These are phyloP conservation scores for Tenthredo mesomela DNA, from an alignment of 2,888 invertebrate species.

Conservation along the genomic window DNA sequence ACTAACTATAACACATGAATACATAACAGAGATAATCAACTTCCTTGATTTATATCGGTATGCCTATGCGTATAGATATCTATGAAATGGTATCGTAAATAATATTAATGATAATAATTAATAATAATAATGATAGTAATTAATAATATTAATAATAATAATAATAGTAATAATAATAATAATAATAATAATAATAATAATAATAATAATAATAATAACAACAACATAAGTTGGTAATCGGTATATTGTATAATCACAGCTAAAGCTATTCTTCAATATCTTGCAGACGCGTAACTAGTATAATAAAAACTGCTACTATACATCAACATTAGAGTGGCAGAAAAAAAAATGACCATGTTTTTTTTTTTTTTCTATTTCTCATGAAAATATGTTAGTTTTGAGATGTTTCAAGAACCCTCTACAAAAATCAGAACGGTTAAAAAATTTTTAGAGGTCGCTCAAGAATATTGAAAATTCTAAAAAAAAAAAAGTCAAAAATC, in stretches of 20 bases:
- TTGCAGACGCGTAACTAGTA: background rate
- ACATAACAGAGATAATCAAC: background rate
- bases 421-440: too few relatives aligned
- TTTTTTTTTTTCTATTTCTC: too few relatives aligned
- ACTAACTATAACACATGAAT: background rate
- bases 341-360: too few relatives aligned
- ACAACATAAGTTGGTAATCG: conserved; percentile 21
- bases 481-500: too few relatives aligned
- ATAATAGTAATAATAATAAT: background rate
- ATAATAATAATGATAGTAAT: too few relatives aligned
- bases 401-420: too few relatives aligned
- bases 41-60: background rate
- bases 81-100: conserved; percentile 4
- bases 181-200: conserved; percentile 22
- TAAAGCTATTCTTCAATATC: conserved; percentile 6
- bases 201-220: conserved; percentile 30
- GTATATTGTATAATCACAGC: conserved; percentile 38
- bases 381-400: too few relatives aligned
- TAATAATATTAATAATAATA: conserved; percentile 22
- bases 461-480: too few relatives aligned
- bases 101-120: background rate
- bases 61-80: background rate
- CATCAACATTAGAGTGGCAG: too few relatives aligned
- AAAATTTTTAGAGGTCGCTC: too few relatives aligned
- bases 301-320: background rate